Conservation (phyloP, 1,140 invertebrate genomes). For the Megalopta genalis region DNA sequence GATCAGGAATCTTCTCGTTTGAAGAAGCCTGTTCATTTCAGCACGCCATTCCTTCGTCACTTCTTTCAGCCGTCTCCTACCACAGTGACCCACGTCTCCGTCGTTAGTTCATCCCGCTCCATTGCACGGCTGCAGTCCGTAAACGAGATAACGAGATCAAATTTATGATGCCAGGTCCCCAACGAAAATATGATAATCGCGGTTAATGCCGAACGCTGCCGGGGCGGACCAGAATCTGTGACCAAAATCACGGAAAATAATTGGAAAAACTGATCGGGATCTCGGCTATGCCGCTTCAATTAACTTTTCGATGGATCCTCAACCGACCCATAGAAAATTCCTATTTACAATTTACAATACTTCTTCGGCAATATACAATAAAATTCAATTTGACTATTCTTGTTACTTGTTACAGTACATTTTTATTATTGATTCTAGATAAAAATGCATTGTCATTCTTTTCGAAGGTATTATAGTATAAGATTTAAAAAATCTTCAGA, state of each 20-base stretch:
- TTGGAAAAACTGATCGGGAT: neutral
- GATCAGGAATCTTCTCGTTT: conserved; percentile 29
- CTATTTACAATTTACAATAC: too few relatives aligned
- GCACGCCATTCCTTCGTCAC: conserved; percentile 39
- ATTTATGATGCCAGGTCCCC: conserved; percentile 78
- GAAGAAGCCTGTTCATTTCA: conserved; percentile 44
- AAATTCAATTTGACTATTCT: too few relatives aligned
- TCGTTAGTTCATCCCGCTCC: conserved; percentile 63
- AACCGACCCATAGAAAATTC: too few relatives aligned
- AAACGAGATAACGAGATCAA: conserved; percentile 81
- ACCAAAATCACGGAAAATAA: neutral
- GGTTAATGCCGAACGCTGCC: conserved; percentile 72
- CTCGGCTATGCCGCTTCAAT: neutral
- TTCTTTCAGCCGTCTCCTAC: conserved; percentile 37
- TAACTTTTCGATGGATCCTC: neutral
- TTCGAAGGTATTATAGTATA: too few relatives aligned
- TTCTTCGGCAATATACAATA: too few relatives aligned
- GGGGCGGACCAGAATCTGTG: conserved; percentile 34
- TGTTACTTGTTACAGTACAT: too few relatives aligned
- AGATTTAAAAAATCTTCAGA: too few relatives aligned
- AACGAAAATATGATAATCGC: conserved; percentile 79
- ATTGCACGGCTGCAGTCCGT: conserved; percentile 69
- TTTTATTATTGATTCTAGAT: too few relatives aligned
- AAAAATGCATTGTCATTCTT: too few relatives aligned
- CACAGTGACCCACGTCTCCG: conserved; percentile 35